These are phyloP conservation scores for Sarotherodon lohbergeri DNA, from an alignment of 2,113 vertebrate species.

Conservation along the genomic window DNA sequence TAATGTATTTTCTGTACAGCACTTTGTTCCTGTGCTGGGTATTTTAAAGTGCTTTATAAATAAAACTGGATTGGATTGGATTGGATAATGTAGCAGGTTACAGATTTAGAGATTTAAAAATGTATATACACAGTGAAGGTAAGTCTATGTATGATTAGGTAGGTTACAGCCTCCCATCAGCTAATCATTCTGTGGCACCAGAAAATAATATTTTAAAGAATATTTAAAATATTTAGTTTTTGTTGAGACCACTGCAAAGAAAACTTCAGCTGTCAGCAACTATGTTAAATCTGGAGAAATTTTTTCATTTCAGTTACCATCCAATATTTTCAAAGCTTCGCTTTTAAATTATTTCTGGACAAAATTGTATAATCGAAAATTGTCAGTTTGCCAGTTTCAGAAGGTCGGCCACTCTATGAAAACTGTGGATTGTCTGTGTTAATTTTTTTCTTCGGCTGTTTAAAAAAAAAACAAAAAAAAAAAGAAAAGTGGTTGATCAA, in stretches of 20 bases:
- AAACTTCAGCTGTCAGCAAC: neutral
- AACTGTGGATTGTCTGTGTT: neutral
- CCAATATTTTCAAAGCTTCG: neutral
- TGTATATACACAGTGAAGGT: neutral
- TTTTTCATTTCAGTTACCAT: neutral
- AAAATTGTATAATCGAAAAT: neutral
- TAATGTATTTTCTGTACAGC: no score
- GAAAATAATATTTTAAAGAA: neutral
- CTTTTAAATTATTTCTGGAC: neutral
- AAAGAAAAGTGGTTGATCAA: neutral
- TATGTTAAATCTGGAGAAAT: neutral
- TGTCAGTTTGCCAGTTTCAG: neutral
- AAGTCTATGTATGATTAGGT: neutral
- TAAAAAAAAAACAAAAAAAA: no score
- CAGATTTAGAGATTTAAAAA: neutral
- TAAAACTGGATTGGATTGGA: no score
- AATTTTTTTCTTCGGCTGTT: neutral
- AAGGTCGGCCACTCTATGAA: neutral
- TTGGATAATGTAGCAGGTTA: neutral
- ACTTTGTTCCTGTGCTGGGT: no score
- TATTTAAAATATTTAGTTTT: neutral
- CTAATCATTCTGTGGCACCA: neutral
- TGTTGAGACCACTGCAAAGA: neutral
- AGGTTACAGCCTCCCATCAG: neutral
- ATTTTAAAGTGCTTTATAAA: no score